Conservation (phyloP, 2,113 vertebrate genomes). For the Microcebus murinus region DNA sequence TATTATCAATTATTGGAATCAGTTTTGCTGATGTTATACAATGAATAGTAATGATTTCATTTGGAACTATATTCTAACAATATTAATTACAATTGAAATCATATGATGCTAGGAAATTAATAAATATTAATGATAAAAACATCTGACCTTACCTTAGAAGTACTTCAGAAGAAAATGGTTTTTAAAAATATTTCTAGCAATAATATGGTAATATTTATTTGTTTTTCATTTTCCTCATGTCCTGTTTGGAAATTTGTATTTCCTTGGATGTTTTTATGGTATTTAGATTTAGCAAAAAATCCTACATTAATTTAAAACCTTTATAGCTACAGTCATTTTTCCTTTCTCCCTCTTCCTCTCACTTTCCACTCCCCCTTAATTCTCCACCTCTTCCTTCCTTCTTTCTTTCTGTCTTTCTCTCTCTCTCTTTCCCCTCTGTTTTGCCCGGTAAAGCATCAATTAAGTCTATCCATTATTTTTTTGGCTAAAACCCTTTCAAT, state of each 20-base stretch:
- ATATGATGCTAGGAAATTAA: neutral
- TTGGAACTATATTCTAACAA: no score
- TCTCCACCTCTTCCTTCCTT: rapidly evolving
- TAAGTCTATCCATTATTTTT: neutral
- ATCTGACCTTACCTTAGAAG: neutral
- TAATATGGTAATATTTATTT: neutral
- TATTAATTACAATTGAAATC: no score
- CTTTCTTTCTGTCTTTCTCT: neutral
- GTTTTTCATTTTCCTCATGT: neutral
- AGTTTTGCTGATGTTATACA: neutral
- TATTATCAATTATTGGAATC: neutral
- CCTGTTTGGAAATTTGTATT: neutral
- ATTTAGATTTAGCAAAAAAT: neutral
- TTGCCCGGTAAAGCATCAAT: neutral
- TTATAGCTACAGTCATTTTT: neutral
- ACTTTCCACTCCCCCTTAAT: rapidly evolving
- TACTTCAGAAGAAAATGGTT: neutral
- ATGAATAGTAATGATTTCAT: neutral
- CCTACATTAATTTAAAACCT: neutral
- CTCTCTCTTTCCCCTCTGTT: neutral
- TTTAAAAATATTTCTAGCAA: neutral
- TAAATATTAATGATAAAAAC: neutral
- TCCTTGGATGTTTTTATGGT: neutral
- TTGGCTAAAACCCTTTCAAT: neutral
- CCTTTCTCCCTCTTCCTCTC: neutral